These are phyloP conservation scores for Plestiodon gilberti DNA, from an alignment of 2,113 vertebrate genomes.

Conservation along the genomic window DNA sequence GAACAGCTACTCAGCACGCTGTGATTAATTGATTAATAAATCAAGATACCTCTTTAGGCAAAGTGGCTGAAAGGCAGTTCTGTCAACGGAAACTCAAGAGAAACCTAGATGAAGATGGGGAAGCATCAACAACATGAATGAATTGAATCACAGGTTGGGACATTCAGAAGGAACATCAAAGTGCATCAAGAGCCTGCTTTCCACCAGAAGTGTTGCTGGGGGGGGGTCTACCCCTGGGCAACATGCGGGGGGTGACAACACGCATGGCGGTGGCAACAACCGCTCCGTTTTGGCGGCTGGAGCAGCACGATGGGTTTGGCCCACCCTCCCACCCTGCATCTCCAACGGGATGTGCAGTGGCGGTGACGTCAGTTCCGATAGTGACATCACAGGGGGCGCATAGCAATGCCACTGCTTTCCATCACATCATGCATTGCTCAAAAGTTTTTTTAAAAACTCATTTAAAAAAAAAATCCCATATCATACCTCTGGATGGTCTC, in stretches of 20 bases:
- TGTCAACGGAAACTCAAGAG: constrained; percentile 57
- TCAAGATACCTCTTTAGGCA: constrained; percentile 63
- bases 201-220: no score
- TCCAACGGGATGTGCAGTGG: no score
- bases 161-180: constrained; percentile 53
- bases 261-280: no score
- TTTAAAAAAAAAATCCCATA: constrained; percentile 39
- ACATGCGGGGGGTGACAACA: no score
- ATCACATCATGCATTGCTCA: not conserved
- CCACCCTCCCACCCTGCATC: no score
- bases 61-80: constrained; percentile 53
- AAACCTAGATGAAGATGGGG: constrained; percentile 46
- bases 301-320: no score
- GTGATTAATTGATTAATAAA: constrained; percentile 81
- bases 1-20: constrained; percentile 69
- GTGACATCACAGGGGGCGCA: no score
- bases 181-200: constrained; percentile 28
- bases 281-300: no score
- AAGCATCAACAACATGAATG: constrained; percentile 58
- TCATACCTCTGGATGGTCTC: not conserved
- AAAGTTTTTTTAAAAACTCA: constrained; percentile 36
- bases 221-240: no score
- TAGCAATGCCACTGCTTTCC: no score
- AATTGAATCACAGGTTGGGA: constrained; percentile 47
- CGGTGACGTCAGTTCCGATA: no score